phyloP scores from a whole-genome alignment of 30 jellyfish, hydroid and myxozoan genomes.

The Phacellophora camtschatica region DNA sequence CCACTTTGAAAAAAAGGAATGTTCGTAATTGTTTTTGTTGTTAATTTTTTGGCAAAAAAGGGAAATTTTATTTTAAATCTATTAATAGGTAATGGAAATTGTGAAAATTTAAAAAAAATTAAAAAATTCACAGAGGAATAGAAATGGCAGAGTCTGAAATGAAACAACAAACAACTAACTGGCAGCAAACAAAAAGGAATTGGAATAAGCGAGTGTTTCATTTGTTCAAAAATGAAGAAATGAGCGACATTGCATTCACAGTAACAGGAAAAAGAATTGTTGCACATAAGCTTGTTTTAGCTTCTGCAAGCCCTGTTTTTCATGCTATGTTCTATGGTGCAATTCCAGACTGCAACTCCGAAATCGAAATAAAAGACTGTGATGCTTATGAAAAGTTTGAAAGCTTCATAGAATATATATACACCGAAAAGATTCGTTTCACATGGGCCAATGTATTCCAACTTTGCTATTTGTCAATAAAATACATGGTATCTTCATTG shows the following conservation, averaged over 20 bases:
- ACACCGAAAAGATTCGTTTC: not conserved
- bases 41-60: too few species aligned
- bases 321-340: conserved; percentile 35
- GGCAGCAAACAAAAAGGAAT: not conserved
- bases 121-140: too few species aligned
- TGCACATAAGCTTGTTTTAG: conserved; percentile 17
- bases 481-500: not conserved
- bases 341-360: not conserved
- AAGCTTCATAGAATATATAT: not conserved
- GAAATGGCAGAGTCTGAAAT: not conserved
- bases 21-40: too few species aligned
- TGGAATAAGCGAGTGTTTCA: not conserved
- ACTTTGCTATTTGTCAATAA: not conserved
- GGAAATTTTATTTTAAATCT: too few species aligned
- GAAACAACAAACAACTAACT: not conserved
- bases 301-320: conserved; percentile 19
- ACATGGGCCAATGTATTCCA: conserved; percentile 13
- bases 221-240: not conserved
- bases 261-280: not conserved
- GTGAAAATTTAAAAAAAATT: too few species aligned
- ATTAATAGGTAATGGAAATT: too few species aligned
- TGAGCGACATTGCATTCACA: conserved; percentile 1
- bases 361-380: conserved; percentile 8
- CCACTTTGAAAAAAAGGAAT: too few species aligned
- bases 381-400: not conserved